Evolutionary conservation across 2,888 invertebrate species (phyloP), one percentile per base, ranked within the genome.

Genomic region (Timandra comae): DNA sequence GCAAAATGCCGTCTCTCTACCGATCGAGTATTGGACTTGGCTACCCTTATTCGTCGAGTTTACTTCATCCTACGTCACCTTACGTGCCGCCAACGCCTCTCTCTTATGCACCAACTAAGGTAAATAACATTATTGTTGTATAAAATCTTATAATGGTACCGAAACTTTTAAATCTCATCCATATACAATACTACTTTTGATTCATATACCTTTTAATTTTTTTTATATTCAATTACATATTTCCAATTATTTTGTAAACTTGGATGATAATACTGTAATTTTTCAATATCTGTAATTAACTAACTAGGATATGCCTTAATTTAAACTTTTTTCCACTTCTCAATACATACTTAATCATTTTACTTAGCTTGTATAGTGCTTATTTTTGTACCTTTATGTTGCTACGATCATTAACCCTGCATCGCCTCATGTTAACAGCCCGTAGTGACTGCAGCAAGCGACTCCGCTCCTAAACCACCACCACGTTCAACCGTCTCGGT

Each of bases 81-180:
- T 96, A 96, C 75, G 94, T 93, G 58, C 95, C 96, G 41, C 95
- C 96, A 16, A 92, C 92, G 68, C 95, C 96, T 63, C 85, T 95
- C 52, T 91, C 95, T 22, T 96, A 95, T 73, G 93, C 96, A 56
- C 95, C 95, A 59, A 95, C 95, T 61, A 96, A 96, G 93, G 96
- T 96, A 87, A 75, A 64, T 20, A 3, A 19, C 9, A 12, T 6
- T 9, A 6, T 24, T 13, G 11, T 11, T 4, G n/a, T 10, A 7
- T 26, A 3, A 8, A 16, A 23, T 27, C 4, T 4, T 29, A n/a
- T n/a, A n/a, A n/a, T n/a, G n/a, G n/a, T n/a, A n/a, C n/a, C n/a
- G n/a, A n/a, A n/a, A n/a, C n/a, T n/a, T n/a, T n/a, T n/a, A n/a
- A n/a, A n/a, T n/a, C n/a, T n/a, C n/a, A n/a, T n/a, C n/a, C n/a